Evolutionary conservation across 2,797 vertebrate genomes (phyloP), one percentile per base, ranked within the genome.

Genomic region (Tiaroga cobitis): DNA sequence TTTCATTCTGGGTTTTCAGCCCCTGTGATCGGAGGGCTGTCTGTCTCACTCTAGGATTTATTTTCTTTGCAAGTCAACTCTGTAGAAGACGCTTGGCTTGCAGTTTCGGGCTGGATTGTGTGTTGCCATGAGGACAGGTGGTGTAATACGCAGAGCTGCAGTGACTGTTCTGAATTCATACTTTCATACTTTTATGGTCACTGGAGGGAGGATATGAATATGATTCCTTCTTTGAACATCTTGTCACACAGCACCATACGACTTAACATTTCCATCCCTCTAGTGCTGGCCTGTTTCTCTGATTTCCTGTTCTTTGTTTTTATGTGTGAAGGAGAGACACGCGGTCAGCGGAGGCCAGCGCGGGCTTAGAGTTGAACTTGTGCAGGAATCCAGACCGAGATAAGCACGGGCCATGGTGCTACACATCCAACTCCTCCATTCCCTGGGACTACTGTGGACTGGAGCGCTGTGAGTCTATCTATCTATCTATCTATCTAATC

Each of bases 391-490:
- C 98, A 61, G 98, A 99, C 89, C 95, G 96, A 83, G 98, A 99
- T 93, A 97, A 96, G 90, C 97, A 99, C 11, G 98, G 98, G 76
- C 98, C 97, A 84, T 99, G 98, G 98, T 99, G 98, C 92, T 98
- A 98, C 94, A 99, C 98, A 7, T 96, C 95, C 91, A 96, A 97
- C 89, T 96, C 95, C 85, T 95, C 95, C 1, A 86, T 97, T 93
- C 96, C 97, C 83, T 99, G 98, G 98, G 98, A 99, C 94, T 99
- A 99, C 91, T 99, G 98, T 84, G 96, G 95, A 88, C 95, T 99
- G 90, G 97, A 96, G 90, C 96, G 93, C 90, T 99, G 98, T 99
- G 93, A 98, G 98, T 97, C 29, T 21, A 0, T 39, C 67, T 70
- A 0, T 70, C 37, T 68, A 0, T 68, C 65, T 21, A 0, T 37